Evolutionary conservation across 2,888 invertebrate species (phyloP), one percentile per base, ranked within the genome.

Genomic region (Eutolmus rufibarbis): DNA sequence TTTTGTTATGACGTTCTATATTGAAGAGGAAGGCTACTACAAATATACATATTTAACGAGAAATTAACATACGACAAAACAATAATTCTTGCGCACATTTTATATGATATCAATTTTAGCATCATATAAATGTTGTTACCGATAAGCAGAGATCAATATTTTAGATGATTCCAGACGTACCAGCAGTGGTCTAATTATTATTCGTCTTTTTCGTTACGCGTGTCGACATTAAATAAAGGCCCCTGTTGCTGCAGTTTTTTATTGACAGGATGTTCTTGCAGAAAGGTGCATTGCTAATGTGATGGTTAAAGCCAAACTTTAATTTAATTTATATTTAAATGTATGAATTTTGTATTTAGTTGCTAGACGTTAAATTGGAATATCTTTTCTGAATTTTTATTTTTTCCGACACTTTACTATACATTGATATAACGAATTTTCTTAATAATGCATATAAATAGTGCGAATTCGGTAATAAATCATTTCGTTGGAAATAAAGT

Each of bases 51-150:
- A 82, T 82, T 82, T 82, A 82, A 82, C 57, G 82, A 37, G 82
- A 82, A 66, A 34, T 82, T 57, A 85, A 85, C 85, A 85, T 85
- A 85, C 34, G 46, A 85, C 74, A 85, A 85, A 85, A 85, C 85
- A 82, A 82, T 82, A 82, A 82, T 82, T 85, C 85, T 85, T 74
- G 74, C 85, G 85, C 85, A 85, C 85, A 85, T 85, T 85, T 85
- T 85, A 85, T 85, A 85, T 85, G 85, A 46, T 74, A 74, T 46
- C 31, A 23, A 74, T 46, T 82, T 82, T 82, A 74, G 46, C 74
- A 85, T 85, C 74, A 74, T 85, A 74, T 85, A 85, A 85, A 85
- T 85, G 85, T 85, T 74, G 74, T 85, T 84, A 84, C 57, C 56
- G 66, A 84, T 84, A 84, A 56, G 82, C 66, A 84, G 40, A 57